Conservation (phyloP, 2,113 vertebrate genomes). For the Mus pahari region DNA sequence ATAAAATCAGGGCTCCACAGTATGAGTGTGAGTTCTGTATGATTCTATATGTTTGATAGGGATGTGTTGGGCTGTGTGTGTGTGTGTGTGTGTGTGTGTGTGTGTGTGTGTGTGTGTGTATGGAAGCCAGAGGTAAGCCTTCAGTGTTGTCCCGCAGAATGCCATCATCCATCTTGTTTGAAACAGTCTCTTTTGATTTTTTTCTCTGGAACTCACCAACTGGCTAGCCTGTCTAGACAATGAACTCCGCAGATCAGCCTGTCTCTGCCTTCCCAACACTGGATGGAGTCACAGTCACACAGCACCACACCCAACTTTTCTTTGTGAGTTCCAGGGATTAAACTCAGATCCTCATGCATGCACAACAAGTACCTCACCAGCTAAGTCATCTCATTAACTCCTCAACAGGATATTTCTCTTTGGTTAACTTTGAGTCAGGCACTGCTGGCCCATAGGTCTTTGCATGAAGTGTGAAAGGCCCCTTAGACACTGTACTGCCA, state of each 20-base stretch:
- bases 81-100: not conserved
- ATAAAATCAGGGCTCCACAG: conserved; percentile 34
- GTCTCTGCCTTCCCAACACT: not conserved
- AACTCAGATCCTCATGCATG: not conserved
- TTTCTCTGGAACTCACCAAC: not conserved
- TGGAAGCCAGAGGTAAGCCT: not conserved
- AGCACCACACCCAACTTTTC: not conserved
- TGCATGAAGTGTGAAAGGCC: conserved; percentile 32
- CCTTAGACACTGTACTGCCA: conserved; percentile 74
- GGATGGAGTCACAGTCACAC: not conserved
- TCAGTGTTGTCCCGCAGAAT: not conserved
- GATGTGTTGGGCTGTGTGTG: conserved; percentile 23
- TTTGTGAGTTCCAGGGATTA: not conserved
- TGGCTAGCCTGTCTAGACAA: not conserved
- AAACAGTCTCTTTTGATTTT: not conserved
- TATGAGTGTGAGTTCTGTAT: not conserved
- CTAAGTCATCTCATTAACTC: not conserved
- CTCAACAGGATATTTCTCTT: not conserved
- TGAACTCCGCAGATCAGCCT: not conserved
- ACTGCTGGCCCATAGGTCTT: conserved; percentile 31
- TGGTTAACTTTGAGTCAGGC: conserved; percentile 27
- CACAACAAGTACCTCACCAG: not conserved
- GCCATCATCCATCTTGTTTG: not conserved
- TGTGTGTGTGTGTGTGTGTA: not conserved
- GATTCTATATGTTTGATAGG: not conserved